Evolutionary conservation across 37 sponge, comb jelly and placozoan genomes (phyloP), one percentile per base, ranked within the genome.

Genomic region (Chondrosia reniformis): DNA sequence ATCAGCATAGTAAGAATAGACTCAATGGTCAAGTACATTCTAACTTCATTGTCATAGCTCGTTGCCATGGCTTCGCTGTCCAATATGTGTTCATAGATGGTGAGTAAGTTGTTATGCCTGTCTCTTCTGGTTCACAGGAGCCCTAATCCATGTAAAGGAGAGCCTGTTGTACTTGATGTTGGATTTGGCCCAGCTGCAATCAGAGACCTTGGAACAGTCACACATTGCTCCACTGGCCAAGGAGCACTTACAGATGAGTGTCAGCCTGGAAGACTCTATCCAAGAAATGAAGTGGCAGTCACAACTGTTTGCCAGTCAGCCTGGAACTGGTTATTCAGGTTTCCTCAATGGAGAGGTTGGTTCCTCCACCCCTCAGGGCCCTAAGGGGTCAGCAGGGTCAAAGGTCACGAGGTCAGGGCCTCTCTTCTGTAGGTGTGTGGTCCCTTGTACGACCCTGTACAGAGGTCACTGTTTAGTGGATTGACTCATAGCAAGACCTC

Each of bases 281-380:
- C n/a, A n/a, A n/a, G n/a, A n/a, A n/a, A 2, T 56, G 3, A 6
- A 28, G 58, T 2, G 58, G 3, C 58, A 56, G 58, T 56, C 58
- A 3, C 40, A 78, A 75, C 79, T 85, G 40, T 85, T 87, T 65
- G 61, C 43, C n/a, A 27, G 73, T 22, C 40, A 31, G 0, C 87
- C 87, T 0, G 87, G 87, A 3, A 62, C 69, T 21, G 82, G 87
- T 17, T 87, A 82, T 56, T 72, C 32, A 0, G 73, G 87, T 1
- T 81, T 77, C 79, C 46, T 76, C 69, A 46, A 78, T 25, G 34
- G 17, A 7, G 63, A 72, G 74, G 82, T 82, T 27, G 15, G 42
- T 56, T 56, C 58, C 9, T 4, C 58, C 3, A 56, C 9, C 4
- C 3, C 58, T 24, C 7, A 6, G 4, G 58, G 27, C 27, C 27